A percentile compares a stretch with the other conserved stretches of the same genome.
phyloP scores from a whole-genome alignment of 1,140 invertebrate genomes.

The Tetramorium simillimum region DNA sequence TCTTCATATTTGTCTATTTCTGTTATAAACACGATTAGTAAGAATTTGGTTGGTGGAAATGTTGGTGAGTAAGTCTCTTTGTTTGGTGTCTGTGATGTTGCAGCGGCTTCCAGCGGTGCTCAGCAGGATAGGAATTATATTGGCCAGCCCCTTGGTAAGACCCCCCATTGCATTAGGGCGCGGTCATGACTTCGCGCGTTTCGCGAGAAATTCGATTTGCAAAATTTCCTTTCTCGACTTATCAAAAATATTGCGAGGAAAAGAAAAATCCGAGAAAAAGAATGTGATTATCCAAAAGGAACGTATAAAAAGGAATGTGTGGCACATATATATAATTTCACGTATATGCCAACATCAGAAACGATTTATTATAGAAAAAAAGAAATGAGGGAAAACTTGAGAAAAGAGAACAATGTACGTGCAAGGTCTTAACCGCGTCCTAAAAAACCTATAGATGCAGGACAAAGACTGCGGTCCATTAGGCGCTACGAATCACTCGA shows the following conservation, averaged over 20 bases:
- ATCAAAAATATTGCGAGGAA: background rate
- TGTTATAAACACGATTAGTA: slow-evolving; percentile 77
- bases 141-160: slow-evolving; percentile 97
- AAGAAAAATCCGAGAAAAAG: background rate
- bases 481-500: background rate
- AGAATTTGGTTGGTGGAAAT: slow-evolving; percentile 83
- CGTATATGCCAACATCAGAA: background rate
- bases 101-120: slow-evolving; percentile 96
- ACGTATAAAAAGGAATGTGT: background rate
- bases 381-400: background rate
- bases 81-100: slow-evolving; percentile 88
- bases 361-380: background rate
- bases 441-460: slow-evolving; percentile 52
- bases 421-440: slow-evolving; percentile 72
- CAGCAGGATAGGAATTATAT: slow-evolving; percentile 96
- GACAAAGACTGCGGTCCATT: slow-evolving; percentile 11
- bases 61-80: slow-evolving; percentile 85
- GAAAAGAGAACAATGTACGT: slow-evolving; percentile 43
- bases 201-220: background rate
- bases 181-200: slow-evolving; percentile 76
- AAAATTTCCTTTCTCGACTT: slow-evolving; percentile 20
- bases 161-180: slow-evolving; percentile 83
- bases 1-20: slow-evolving; percentile 26
- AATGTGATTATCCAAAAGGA: background rate
- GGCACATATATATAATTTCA: background rate